phyloP scores from a whole-genome alignment of 2,113 vertebrate genomes.

The Microtus oregoni region DNA sequence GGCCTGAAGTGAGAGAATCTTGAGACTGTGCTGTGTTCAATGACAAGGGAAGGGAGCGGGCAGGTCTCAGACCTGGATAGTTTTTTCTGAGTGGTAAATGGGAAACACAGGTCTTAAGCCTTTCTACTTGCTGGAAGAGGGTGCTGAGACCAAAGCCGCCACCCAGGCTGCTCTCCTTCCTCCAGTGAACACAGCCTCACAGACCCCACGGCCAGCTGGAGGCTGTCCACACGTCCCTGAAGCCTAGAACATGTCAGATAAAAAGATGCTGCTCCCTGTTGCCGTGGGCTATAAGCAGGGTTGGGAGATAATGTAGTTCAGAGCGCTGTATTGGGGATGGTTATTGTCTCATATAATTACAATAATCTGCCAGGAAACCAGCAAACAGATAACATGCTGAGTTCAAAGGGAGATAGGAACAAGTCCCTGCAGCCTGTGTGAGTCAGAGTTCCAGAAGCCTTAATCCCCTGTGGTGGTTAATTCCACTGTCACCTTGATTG shows the following conservation, averaged over 20 bases:
- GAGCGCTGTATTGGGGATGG: neutral
- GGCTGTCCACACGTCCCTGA: neutral
- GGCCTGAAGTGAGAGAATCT: neutral
- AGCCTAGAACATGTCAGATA: slow-evolving; percentile 22
- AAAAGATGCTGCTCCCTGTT: neutral
- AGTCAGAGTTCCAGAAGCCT: neutral
- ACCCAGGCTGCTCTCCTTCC: neutral
- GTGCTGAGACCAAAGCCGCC: neutral
- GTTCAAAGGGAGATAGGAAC: neutral
- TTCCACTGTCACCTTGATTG: neutral
- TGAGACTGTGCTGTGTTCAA: neutral
- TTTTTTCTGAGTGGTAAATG: neutral
- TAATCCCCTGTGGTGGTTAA: neutral
- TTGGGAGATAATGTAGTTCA: slow-evolving; percentile 37
- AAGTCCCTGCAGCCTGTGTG: neutral
- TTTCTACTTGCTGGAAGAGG: neutral
- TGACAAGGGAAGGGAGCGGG: neutral
- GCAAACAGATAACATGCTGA: slow-evolving; percentile 34
- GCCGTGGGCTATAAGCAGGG: neutral
- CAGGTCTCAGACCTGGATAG: neutral
- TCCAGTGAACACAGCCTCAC: fast-evolving
- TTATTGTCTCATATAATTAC: slow-evolving; percentile 61
- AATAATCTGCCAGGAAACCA: slow-evolving; percentile 51
- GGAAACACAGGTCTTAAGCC: neutral
- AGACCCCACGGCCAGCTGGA: neutral